phyloP scores from a whole-genome alignment of 2,888 invertebrate genomes.

The Tiphia femorata region DNA sequence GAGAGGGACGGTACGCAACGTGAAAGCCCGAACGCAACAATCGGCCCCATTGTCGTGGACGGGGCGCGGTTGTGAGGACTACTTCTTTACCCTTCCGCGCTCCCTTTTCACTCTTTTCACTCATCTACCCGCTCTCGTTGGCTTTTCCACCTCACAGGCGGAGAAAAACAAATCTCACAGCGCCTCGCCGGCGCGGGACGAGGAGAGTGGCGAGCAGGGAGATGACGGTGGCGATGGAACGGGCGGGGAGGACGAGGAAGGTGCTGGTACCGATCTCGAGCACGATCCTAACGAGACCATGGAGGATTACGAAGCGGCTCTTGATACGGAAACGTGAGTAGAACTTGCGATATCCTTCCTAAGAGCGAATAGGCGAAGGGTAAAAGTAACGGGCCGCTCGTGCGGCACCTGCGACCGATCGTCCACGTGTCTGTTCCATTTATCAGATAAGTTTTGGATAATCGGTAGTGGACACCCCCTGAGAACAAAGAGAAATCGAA shows the following conservation, averaged over 20 bases:
- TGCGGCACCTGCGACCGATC: background rate
- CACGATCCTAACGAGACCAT: conserved; percentile 78
- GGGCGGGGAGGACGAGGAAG: conserved; percentile 72
- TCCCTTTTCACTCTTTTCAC: too few species aligned
- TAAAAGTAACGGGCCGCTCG: too few species aligned
- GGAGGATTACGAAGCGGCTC: conserved; percentile 77
- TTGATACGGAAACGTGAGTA: conserved; percentile 76
- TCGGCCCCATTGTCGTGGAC: too few species aligned
- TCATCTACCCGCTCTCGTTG: background rate
- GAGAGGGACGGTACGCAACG: too few species aligned
- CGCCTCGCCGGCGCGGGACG: conserved; percentile 74
- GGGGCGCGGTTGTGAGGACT: too few species aligned
- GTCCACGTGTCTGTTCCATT: background rate
- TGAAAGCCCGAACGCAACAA: too few species aligned
- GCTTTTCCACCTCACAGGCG: conserved; percentile 65
- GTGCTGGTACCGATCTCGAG: conserved; percentile 73
- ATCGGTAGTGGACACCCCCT: too few species aligned
- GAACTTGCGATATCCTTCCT: background rate
- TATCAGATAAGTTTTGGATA: too few species aligned
- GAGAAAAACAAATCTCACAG: conserved; percentile 75
- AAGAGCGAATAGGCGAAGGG: background rate
- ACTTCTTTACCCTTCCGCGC: too few species aligned
- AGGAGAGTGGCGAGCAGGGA: conserved; percentile 73
- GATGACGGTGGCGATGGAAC: conserved; percentile 76
- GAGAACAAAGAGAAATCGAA: too few species aligned